Evolutionary conservation across 2,797 vertebrate genomes (phyloP), one percentile per base, ranked within the genome.

Genomic region (Ceyx erithaca): DNA sequence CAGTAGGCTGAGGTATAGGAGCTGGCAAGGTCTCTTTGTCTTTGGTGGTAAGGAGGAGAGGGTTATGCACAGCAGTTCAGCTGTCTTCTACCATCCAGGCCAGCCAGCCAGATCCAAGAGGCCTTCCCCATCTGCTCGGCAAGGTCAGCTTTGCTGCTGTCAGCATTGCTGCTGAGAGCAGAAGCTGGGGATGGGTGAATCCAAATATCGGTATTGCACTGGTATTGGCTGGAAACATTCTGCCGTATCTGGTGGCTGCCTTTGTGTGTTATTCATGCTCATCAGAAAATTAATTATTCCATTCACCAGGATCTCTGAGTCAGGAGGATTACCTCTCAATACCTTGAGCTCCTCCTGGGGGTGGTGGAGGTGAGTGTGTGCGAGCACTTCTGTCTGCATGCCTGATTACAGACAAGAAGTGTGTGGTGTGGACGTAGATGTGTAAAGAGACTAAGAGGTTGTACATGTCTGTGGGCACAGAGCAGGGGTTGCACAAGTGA

Each of bases 271-370:
- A 92, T 82, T 85, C 73, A 41, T 90, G 82, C 81, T 93, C 10
- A 5, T 91, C 63, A 68, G 80, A 83, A 96, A 96, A 94, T 95
- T 85, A 92, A 89, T 92, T 91, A 87, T 89, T 95, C 61, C 58
- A 63, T 92, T 93, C 81, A 71, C 17, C 57, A 12, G 66, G 46
- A 46, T 85, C 46, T 69, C 57, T 67, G 91, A 76, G 80, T 59
- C 2, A 3, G 52, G 28, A 90, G 86, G 79, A 73, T 94, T 90
- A 84, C 91, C 70, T 90, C 63, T 84, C 82, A 71, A 18, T 90
- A 94, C 93, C 70, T 73, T 85, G 66, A 88, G 64, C 87, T 85
- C 77, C 70, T 90, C 45, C 82, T 88, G 77, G 69, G 70, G 61
- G 11, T 77, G 35, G 46, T 41, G 75, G 57, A 68, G 49, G 9